phyloP scores from a whole-genome alignment of 1,140 invertebrate species.

The Tetragonula clypearis region DNA sequence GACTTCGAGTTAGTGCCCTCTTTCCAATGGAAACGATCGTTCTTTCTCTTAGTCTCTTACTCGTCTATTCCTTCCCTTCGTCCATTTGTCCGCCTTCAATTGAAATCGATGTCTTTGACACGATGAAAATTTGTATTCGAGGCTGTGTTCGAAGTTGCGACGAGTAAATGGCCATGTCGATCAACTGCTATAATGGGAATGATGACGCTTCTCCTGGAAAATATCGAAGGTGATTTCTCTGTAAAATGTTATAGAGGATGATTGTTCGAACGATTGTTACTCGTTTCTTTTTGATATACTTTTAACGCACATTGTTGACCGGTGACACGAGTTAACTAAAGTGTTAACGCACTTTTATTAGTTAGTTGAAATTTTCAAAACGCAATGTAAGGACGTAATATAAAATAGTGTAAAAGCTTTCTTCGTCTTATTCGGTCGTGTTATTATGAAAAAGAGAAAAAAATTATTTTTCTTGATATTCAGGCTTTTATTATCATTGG shows the following conservation, averaged over 20 bases:
- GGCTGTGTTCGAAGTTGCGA: not conserved
- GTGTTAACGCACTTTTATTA: too few relatives aligned
- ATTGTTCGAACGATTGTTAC: not conserved
- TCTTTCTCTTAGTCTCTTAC: not conserved
- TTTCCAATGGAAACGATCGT: not conserved
- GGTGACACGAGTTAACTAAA: too few relatives aligned
- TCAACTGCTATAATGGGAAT: not conserved
- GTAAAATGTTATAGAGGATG: not conserved
- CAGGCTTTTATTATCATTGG: too few relatives aligned
- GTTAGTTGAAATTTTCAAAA: too few relatives aligned
- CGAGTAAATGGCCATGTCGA: too few relatives aligned
- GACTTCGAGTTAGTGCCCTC: conserved; percentile 26
- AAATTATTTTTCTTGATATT: too few relatives aligned
- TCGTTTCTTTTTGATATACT: not conserved
- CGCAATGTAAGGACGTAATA: too few relatives aligned
- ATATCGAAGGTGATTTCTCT: not conserved
- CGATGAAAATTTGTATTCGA: not conserved
- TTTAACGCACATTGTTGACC: too few relatives aligned
- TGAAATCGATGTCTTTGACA: conserved; percentile 33
- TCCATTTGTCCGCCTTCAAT: conserved; percentile 7
- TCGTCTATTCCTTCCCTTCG: too few relatives aligned
- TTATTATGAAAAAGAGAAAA: too few relatives aligned
- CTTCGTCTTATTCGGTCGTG: too few relatives aligned
- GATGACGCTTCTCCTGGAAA: not conserved
- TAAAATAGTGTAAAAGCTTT: too few relatives aligned